Evolutionary conservation across 2,113 vertebrate genomes (phyloP).

Genomic region (Poeciliopsis occidentalis): DNA sequence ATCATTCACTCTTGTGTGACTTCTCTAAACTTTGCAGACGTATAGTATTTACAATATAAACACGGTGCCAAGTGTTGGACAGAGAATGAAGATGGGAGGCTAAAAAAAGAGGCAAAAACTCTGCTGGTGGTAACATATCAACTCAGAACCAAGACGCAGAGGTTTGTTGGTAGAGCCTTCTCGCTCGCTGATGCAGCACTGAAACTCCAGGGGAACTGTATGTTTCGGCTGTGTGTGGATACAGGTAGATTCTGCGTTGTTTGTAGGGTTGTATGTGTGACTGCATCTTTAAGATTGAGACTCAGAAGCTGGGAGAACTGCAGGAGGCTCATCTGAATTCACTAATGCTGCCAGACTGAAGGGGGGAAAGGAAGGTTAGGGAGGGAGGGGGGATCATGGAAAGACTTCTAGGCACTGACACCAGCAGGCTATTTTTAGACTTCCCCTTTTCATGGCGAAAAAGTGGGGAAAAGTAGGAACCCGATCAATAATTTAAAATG

Average conservation of each 20-base stretch:
- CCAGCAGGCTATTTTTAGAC: constrained; percentile 69
- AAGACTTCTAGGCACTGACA: constrained; percentile 68
- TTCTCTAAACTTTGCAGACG: constrained; percentile 13
- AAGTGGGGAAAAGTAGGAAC: constrained; percentile 50
- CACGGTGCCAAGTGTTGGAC: constrained; percentile 19
- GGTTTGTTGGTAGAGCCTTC: constrained; percentile 32
- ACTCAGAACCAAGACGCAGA: constrained; percentile 36
- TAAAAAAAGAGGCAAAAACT: constrained; percentile 31
- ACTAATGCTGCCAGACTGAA: constrained; percentile 63
- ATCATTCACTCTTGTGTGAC: constrained; percentile 46
- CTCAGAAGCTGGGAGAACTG: constrained; percentile 49
- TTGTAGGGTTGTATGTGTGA: constrained; percentile 22
- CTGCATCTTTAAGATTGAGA: constrained; percentile 33
- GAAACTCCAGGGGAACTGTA: constrained; percentile 33
- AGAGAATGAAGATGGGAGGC: constrained; percentile 23
- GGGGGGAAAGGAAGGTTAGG: background rate
- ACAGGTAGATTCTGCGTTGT: constrained; percentile 22
- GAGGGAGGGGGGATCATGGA: constrained; percentile 51
- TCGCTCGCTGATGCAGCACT: constrained; percentile 21
- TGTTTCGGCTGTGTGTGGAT: constrained; percentile 17
- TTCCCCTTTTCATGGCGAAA: constrained; percentile 42
- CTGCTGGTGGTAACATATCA: constrained; percentile 46
- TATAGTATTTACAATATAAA: background rate
- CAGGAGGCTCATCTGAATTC: constrained; percentile 72
- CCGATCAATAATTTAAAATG: constrained; percentile 75